phyloP scores from a whole-genome alignment of 2,888 invertebrate species.

The Microplitis manilae region DNA sequence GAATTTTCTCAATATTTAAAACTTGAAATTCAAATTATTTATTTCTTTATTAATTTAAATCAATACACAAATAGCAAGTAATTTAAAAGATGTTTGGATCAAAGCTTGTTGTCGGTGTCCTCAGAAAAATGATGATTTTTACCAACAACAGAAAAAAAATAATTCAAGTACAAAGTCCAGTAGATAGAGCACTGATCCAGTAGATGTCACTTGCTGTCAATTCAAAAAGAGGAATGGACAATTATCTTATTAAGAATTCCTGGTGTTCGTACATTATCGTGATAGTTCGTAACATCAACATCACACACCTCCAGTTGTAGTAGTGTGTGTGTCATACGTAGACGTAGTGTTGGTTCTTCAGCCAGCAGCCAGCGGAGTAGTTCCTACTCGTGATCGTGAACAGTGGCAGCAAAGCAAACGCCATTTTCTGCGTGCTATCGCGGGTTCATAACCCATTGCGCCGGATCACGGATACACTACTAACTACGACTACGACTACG shows the following conservation, averaged over 20 bases:
- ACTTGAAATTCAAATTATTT: neutral
- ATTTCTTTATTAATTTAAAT: neutral
- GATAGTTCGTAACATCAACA: neutral
- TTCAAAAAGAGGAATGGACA: neutral
- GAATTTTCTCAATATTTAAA: no score
- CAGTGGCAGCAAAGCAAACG: conserved; percentile 38
- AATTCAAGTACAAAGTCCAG: no score
- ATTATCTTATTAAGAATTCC: no score
- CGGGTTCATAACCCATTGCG: conserved; percentile 31
- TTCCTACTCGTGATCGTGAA: conserved; percentile 1
- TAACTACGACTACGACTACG: neutral
- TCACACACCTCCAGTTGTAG: neutral
- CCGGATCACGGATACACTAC: conserved; percentile 18
- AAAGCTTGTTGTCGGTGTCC: neutral
- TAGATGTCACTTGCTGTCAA: neutral
- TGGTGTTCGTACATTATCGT: no score
- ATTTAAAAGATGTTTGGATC: neutral
- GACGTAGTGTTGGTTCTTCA: neutral
- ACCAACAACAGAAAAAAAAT: no score
- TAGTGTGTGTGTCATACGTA: neutral
- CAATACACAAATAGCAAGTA: neutral
- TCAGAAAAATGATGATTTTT: no score
- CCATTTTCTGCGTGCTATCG: conserved; percentile 48
- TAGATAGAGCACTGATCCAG: no score
- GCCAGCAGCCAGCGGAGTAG: neutral